Evolutionary conservation across 2,113 vertebrate species (phyloP), one percentile per base, ranked within the genome.

Genomic region (Phaetusa simplex): DNA sequence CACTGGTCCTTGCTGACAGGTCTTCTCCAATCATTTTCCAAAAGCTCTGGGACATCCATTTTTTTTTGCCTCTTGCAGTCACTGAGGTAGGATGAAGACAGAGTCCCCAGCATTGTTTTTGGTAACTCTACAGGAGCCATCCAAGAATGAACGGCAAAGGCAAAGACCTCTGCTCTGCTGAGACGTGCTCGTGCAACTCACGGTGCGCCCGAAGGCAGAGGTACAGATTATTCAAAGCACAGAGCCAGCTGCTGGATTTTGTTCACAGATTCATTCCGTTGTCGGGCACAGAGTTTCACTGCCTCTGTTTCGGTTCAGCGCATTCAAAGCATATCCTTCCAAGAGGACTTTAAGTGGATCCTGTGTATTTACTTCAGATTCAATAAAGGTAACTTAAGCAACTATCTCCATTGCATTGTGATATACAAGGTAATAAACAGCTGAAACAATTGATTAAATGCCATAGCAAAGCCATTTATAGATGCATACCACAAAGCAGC

Each of bases 401-500:
- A 82, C 95, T 86, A 84, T 97, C 95, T 96, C 95, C 83, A 95
- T 84, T 92, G 86, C 92, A 89, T 66, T 76, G 94, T 98, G 95
- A 98, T 97, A 97, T 81, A 97, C 8, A 93, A 97, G 93, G 95
- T 95, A 96, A 97, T 97, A 97, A 98, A 97, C 50, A 72, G 69
- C 65, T 96, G 96, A 97, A 97, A 89, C 95, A 87, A 95, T 98
- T 97, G 97, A 98, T 98, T 97, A 97, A 97, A 94, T 96, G 85
- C 95, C 95, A 97, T 76, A 88, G 77, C 72, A 85, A 84, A 96
- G 72, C 92, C 82, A 23, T 95, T 95, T 97, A 90, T 42, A 65
- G 82, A 88, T 0, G 0, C 65, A 79, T 55, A 65, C 65, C 55
- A 36, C 61, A 82, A 86, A 97, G 81, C 90, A 69, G 43, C 70